These are phyloP conservation scores for Naso thynnoides DNA, from an alignment of 2,797 vertebrate genomes.

Conservation along the genomic window DNA sequence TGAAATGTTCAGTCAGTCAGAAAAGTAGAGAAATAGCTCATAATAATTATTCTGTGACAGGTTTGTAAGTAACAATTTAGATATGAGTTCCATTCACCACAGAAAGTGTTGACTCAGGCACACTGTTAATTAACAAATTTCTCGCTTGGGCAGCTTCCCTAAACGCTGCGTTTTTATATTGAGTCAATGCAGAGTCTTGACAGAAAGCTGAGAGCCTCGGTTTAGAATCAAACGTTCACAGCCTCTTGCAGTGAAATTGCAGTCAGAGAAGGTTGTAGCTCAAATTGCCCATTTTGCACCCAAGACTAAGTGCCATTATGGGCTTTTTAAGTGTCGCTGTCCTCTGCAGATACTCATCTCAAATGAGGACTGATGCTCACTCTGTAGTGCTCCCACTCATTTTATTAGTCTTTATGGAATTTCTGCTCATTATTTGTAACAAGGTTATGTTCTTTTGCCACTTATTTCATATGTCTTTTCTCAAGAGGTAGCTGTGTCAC, in stretches of 20 bases:
- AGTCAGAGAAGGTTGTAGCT: constrained; percentile 46
- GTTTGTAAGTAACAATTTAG: constrained; percentile 74
- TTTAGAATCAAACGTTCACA: constrained; percentile 56
- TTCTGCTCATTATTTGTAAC: constrained; percentile 54
- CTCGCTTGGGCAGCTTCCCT: constrained; percentile 70
- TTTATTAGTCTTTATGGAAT: constrained; percentile 35
- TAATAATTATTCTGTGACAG: constrained; percentile 69
- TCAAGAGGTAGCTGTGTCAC: constrained; percentile 21
- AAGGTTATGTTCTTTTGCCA: constrained; percentile 34
- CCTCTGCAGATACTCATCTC: constrained; percentile 42
- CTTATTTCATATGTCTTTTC: constrained; percentile 36
- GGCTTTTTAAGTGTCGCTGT: constrained; percentile 54
- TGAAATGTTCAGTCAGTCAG: constrained; percentile 63
- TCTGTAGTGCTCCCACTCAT: constrained; percentile 6
- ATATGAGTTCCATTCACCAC: constrained; percentile 69
- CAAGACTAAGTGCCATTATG: constrained; percentile 50
- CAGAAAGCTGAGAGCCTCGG: constrained; percentile 48
- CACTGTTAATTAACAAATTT: constrained; percentile 81
- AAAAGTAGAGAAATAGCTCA: constrained; percentile 60
- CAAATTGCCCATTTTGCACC: constrained; percentile 52
- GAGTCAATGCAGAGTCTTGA: constrained; percentile 60
- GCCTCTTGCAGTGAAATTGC: constrained; percentile 54
- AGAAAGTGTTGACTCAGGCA: constrained; percentile 68
- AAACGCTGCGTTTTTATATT: constrained; percentile 68
- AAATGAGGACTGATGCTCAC: constrained; percentile 40